Base-by-base conservation (phyloP, 2,113 vertebrate genomes). In the Callipepla squamata region DNA sequence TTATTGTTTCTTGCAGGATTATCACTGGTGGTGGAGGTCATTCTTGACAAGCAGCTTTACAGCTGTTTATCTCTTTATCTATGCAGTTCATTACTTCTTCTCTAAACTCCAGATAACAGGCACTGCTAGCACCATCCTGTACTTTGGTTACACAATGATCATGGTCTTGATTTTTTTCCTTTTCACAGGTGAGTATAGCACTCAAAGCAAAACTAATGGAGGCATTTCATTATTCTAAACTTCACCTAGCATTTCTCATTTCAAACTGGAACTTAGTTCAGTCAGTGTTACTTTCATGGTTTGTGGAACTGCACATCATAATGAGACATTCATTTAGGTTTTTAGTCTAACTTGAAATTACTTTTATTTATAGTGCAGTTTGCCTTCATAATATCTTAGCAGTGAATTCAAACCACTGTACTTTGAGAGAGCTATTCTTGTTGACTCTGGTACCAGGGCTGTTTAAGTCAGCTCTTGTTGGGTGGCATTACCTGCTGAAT, bases 1-100 rank as follows among this genome's bases (percentile, higher is more conserved):
- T 80, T 80, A 4, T 77, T 83, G 21, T 83, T 92, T 77, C 15
- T 90, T 96, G 51, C 96, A 99, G 98, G 98, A 99, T 97, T 99
- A 98, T 95, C 98, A 98, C 77, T 99, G 99, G 98, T 99, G 98
- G 98, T 99, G 98, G 99, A 97, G 98, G 83, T 98, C 98, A 0
- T 99, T 99, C 97, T 95, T 98, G 89, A 99, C 98, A 11, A 99
- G 98, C 58, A 98, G 98, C 93, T 99, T 99, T 96, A 99, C 98
- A 19, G 98, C 98, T 7, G 97, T 98, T 75, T 99, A 99, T 93
- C 97, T 99, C 78, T 98, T 99, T 40, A 96, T 98, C 92, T 99
- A 98, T 65, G 97, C 98, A 63, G 87, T 98, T 70, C 97, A 98
- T 96, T 99, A 98, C 96, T 99, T 99, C 95, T 98, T 98, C 92